Evolutionary conservation across 2,888 invertebrate species (phyloP).

Genomic region (Drosophila quinaria): DNA sequence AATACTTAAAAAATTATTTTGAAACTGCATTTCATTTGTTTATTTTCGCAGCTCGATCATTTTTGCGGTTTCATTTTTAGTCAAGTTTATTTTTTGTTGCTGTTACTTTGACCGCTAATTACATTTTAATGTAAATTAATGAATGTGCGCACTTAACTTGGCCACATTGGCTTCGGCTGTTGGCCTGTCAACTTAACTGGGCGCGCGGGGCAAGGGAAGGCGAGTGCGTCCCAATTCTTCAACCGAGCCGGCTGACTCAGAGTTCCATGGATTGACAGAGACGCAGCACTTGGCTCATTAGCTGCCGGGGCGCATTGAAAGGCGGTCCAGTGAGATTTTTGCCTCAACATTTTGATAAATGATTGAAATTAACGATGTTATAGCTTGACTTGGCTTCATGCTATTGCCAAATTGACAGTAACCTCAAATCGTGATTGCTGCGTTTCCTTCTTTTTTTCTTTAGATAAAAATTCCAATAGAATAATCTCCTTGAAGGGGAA

Average conservation of each 20-base stretch:
- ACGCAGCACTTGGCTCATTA: conserved; percentile 70
- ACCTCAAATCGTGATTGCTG: conserved; percentile 32
- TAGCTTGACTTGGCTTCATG: conserved; percentile 19
- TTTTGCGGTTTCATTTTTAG: conserved; percentile 62
- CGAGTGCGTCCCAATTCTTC: conserved; percentile 32
- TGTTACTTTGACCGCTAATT: conserved; percentile 73
- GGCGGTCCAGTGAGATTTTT: conserved; percentile 35
- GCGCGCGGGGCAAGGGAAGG: background rate
- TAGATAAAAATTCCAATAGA: conserved; percentile 12
- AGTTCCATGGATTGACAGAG: conserved; percentile 47
- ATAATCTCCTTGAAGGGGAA: background rate
- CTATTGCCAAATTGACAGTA: conserved; percentile 48
- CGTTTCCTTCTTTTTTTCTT: background rate
- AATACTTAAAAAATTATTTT: conserved; percentile 39
- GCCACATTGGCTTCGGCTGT: conserved; percentile 50
- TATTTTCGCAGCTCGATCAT: conserved; percentile 32
- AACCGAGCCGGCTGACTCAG: conserved; percentile 55
- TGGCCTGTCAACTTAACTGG: conserved; percentile 63
- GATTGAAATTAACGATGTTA: conserved; percentile 68
- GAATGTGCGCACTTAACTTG: conserved; percentile 78
- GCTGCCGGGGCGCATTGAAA: conserved; percentile 54
- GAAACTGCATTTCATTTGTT: conserved; percentile 65
- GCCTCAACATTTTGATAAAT: conserved; percentile 68
- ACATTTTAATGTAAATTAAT: conserved; percentile 84
- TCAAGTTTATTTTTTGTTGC: conserved; percentile 19